Percentiles rank a stretch among this genome's conserved stretches.
Evolutionary conservation across 2,113 vertebrate genomes (phyloP).

Genomic region (Leptobrachium leishanense): DNA sequence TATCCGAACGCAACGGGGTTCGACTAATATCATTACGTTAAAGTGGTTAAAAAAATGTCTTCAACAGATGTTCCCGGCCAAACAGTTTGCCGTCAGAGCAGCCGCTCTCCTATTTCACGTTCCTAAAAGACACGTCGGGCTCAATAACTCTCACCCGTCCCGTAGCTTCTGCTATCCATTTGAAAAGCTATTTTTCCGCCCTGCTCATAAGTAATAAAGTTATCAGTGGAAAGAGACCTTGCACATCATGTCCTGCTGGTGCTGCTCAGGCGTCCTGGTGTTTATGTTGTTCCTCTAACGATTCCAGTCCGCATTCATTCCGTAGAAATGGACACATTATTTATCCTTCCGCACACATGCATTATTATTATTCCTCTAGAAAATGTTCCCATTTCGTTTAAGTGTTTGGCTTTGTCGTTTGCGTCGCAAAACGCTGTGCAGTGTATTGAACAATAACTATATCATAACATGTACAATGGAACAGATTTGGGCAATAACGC

Average conservation of each 20-base stretch:
- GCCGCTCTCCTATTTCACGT: neutral
- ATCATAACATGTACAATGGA: neutral
- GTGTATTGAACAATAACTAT: neutral
- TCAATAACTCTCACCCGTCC: neutral
- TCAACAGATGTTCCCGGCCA: neutral
- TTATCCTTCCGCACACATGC: conserved; percentile 7
- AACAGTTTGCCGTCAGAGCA: neutral
- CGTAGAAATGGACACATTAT: neutral
- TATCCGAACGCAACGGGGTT: no score
- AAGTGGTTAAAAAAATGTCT: no score
- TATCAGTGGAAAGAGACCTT: conserved; percentile 11
- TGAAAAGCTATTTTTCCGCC: conserved; percentile 23
- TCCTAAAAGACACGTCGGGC: neutral
- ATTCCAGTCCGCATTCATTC: neutral
- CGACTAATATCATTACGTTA: no score
- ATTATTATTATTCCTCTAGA: conserved; percentile 6
- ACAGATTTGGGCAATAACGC: neutral
- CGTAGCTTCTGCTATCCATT: neutral
- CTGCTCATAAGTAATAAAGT: conserved; percentile 23
- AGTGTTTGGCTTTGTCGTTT: neutral
- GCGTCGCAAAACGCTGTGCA: neutral
- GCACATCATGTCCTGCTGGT: neutral
- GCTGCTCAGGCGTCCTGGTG: neutral
- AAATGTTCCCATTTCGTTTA: conserved; percentile 1
- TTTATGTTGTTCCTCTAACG: neutral